Base-by-base conservation (phyloP, 2,888 invertebrate genomes). In the Plagiodera versicolora region DNA sequence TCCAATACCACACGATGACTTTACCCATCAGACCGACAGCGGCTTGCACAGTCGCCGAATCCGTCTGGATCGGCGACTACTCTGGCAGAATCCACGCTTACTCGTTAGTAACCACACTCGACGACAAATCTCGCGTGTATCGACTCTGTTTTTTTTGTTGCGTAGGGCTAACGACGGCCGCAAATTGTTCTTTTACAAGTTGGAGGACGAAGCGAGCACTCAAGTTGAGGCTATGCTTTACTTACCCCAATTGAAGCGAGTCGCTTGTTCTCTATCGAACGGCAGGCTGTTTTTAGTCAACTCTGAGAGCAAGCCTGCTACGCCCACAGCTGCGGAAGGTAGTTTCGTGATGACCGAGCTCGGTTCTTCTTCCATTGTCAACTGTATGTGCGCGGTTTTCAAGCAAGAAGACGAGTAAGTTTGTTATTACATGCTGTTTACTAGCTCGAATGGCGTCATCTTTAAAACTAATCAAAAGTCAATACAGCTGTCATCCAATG, bases 61-160 rank as follows among this genome's bases (percentile, higher is more conserved):
- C 85, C 47, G 85, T 97, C 69, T 98, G 97, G 97, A 86, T 95
- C 69, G 96, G 95, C 0, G 96, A 97, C 81, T 89, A 89, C 51
- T 83, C 86, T 1, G 95, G 95, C n/a, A 87, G 89, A 65, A 85
- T 98, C 61, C 90, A 91, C 69, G 90, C 94, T 0, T 95, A 92
- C 76, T 86, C 87, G 88, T 87, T 72, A 82, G 82, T 71, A 24
- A 18, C 30, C 39, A 28, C n/a, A n/a, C n/a, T n/a, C n/a, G n/a
- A n/a, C n/a, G n/a, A n/a, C n/a, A n/a, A n/a, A n/a, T n/a, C n/a
- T n/a, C n/a, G 19, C 30, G 14, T 17, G 30, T 19, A 30, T 19
- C 3, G 5, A 35, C 32, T 18, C 17, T 19, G 1, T 35, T 17
- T 18, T 5, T 61, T 55, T 16, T 30, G 49, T 14, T 56, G 54